A percentile compares a stretch with the other conserved stretches of the same genome.
Conservation (phyloP, 2,113 vertebrate species). For the Stercorarius parasiticus region DNA sequence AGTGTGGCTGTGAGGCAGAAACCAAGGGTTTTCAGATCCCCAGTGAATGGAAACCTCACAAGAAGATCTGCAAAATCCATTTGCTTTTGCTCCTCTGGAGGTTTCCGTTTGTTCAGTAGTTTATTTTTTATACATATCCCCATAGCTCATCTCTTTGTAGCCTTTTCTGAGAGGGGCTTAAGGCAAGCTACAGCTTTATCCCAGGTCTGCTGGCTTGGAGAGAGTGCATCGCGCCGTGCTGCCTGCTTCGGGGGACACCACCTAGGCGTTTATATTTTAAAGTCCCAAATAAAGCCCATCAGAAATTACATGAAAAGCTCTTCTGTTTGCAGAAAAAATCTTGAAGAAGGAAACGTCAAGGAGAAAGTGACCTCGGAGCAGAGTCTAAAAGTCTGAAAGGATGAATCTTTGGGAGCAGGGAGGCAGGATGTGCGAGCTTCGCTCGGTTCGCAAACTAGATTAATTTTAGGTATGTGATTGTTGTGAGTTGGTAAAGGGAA, state of each 20-base stretch:
- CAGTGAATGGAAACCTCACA: conserved; percentile 39
- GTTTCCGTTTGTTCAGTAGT: not conserved
- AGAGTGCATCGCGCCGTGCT: not conserved
- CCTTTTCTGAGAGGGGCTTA: not conserved
- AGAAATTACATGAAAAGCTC: not conserved
- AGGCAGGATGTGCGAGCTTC: not conserved
- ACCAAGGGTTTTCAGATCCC: not conserved
- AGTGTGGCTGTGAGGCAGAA: conserved; percentile 1
- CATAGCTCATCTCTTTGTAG: not conserved
- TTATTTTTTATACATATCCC: not conserved
- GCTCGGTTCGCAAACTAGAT: not conserved
- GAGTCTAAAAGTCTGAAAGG: not conserved
- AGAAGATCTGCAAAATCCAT: conserved; percentile 49
- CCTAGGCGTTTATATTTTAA: not conserved
- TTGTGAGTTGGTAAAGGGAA: not conserved
- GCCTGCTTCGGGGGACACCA: not conserved
- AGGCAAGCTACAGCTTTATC: not conserved
- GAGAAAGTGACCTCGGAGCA: not conserved
- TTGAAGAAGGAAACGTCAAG: not conserved
- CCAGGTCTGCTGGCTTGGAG: not conserved
- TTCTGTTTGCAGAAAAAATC: not conserved
- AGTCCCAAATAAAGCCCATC: not conserved
- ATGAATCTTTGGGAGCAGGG: not conserved
- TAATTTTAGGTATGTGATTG: not conserved
- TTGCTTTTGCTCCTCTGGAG: conserved; percentile 9